Percentiles rank a stretch among this genome's conserved stretches.
These are phyloP conservation scores for Etheostoma nigrum DNA, from an alignment of 2,797 vertebrate genomes.

Conservation along the genomic window DNA sequence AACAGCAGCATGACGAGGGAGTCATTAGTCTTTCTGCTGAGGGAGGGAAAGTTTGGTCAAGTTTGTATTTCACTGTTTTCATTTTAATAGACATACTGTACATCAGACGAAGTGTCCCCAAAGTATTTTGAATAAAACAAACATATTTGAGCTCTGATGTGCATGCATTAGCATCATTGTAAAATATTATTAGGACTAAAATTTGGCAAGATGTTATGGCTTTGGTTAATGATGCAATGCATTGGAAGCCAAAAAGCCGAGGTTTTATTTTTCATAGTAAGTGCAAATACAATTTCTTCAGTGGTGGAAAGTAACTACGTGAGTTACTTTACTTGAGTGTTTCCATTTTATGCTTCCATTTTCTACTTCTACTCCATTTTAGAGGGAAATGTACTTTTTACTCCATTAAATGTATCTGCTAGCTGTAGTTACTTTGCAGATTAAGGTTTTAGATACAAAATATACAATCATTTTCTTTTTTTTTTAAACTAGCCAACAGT, in stretches of 20 bases:
- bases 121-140: constrained; percentile 61
- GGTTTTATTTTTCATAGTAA: background rate
- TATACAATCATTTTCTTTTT: too few species aligned
- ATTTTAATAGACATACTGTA: constrained; percentile 6
- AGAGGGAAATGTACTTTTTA: too few species aligned
- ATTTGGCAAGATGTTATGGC: background rate
- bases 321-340: background rate
- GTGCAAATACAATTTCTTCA: background rate
- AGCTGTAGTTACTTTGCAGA: too few species aligned
- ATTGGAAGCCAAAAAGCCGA: background rate
- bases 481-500: background rate
- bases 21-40: background rate
- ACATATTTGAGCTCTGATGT: constrained; percentile 4
- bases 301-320: background rate
- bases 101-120: background rate
- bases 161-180: background rate
- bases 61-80: constrained; percentile 30
- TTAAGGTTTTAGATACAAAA: too few species aligned
- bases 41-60: background rate
- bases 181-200: background rate
- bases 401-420: too few species aligned
- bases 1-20: too few species aligned
- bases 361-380: background rate
- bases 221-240: background rate
- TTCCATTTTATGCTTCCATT: background rate